Evolutionary conservation across 2,113 vertebrate species (phyloP).

Genomic region (Salvelinus fontinalis): DNA sequence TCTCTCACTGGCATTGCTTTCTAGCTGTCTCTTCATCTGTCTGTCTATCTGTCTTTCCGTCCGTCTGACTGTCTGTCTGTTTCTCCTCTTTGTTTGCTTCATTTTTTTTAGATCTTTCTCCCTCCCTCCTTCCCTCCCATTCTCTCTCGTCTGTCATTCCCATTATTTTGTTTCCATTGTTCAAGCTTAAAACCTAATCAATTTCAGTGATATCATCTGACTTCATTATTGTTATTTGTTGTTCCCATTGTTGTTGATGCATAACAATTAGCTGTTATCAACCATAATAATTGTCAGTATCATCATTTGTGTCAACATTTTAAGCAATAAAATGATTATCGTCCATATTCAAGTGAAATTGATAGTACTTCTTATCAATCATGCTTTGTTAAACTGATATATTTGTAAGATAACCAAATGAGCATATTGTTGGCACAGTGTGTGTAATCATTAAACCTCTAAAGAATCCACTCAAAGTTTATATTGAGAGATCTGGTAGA

Average conservation of each 20-base stretch:
- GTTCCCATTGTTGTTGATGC: not conserved
- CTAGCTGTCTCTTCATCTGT: slow-evolving; percentile 1
- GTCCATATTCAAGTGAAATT: not conserved
- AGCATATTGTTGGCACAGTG: too few relatives aligned
- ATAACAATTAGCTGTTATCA: not conserved
- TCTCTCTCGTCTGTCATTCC: not conserved
- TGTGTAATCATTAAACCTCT: too few relatives aligned
- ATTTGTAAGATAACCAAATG: not conserved
- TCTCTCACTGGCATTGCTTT: not conserved
- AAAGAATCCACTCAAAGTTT: too few relatives aligned
- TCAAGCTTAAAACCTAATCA: not conserved
- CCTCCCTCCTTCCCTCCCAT: not conserved
- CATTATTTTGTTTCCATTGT: not conserved
- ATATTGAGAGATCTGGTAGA: too few relatives aligned
- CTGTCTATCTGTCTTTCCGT: too few relatives aligned
- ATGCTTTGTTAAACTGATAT: not conserved
- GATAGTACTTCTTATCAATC: not conserved
- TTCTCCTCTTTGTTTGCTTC: not conserved
- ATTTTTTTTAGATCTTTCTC: not conserved
- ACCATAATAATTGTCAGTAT: slow-evolving; percentile 2
- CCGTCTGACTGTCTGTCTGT: not conserved
- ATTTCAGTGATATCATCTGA: too few relatives aligned
- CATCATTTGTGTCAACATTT: slow-evolving; percentile 24
- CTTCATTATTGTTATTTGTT: not conserved
- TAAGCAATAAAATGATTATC: not conserved